phyloP scores from a whole-genome alignment of 2,797 vertebrate genomes.

The Ciconia nigra region DNA sequence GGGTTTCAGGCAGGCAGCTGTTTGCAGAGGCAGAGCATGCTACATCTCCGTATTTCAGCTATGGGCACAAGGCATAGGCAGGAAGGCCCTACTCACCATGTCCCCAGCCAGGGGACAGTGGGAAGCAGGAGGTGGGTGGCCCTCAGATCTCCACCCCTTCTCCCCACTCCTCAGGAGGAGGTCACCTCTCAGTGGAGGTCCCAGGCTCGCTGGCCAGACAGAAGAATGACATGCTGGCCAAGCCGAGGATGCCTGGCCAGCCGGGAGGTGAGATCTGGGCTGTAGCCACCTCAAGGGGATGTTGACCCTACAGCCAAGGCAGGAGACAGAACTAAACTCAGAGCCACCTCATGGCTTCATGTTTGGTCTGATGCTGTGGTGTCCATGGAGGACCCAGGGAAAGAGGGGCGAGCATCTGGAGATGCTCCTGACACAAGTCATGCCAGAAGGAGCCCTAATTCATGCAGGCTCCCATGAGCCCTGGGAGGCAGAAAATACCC shows the following conservation, averaged over 20 bases:
- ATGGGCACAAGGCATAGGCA: background rate
- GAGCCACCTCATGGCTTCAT: background rate
- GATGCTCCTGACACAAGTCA: background rate
- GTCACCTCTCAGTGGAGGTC: background rate
- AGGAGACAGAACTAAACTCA: background rate
- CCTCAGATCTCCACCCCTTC: background rate
- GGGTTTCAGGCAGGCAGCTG: background rate
- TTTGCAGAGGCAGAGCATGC: background rate
- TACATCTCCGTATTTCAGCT: background rate
- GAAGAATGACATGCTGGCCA: background rate
- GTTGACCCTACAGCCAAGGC: background rate
- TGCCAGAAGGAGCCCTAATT: background rate
- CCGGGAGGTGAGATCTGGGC: background rate
- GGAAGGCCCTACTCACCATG: fast-evolving
- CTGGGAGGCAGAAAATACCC: background rate
- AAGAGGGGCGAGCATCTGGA: background rate
- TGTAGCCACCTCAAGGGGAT: background rate
- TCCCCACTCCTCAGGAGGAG: background rate
- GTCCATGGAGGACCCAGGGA: background rate
- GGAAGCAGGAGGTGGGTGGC: background rate
- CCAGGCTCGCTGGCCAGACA: background rate
- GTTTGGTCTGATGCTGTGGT: background rate
- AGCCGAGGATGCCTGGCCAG: background rate
- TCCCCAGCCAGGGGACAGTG: background rate
- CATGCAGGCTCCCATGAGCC: background rate